These are phyloP conservation scores for Paedocypris sp. DNA, from an alignment of 2,113 vertebrate genomes.

Conservation along the genomic window DNA sequence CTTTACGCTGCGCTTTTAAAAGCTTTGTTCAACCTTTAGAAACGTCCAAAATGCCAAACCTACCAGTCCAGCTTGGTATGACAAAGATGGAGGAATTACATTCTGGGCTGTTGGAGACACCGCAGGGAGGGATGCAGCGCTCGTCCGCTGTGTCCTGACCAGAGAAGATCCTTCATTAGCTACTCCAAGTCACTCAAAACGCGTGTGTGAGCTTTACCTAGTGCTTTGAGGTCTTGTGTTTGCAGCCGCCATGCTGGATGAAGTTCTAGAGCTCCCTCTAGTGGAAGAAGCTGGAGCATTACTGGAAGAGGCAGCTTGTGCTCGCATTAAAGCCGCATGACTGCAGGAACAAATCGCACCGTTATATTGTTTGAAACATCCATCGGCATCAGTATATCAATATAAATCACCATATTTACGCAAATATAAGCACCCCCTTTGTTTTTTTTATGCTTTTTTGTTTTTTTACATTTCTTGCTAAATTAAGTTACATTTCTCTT, in stretches of 20 bases:
- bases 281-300: conserved; percentile 40
- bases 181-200: background rate
- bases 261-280: conserved; percentile 41
- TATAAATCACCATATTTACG: too few species aligned
- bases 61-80: conserved; percentile 64
- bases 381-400: background rate
- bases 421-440: too few species aligned
- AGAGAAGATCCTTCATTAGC: too few species aligned
- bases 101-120: conserved; percentile 42
- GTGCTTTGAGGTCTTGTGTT: conserved; percentile 47
- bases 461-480: too few species aligned
- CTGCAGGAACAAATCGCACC: conserved; percentile 43
- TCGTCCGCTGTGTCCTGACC: conserved; percentile 35
- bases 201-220: conserved; percentile 48
- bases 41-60: background rate
- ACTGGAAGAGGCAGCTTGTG: conserved; percentile 42
- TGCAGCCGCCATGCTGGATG: conserved; percentile 48
- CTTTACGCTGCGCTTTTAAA: background rate
- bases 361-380: background rate
- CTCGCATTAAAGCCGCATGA: conserved; percentile 59
- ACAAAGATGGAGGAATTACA: conserved; percentile 52
- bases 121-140: conserved; percentile 39
- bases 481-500: too few species aligned
- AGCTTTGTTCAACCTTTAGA: background rate
- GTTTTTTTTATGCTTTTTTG: too few species aligned